Percentiles rank a stretch among this genome's conserved stretches.
These are phyloP conservation scores for Ceratina japonica DNA, from an alignment of 1,140 invertebrate genomes.

Conservation along the genomic window DNA sequence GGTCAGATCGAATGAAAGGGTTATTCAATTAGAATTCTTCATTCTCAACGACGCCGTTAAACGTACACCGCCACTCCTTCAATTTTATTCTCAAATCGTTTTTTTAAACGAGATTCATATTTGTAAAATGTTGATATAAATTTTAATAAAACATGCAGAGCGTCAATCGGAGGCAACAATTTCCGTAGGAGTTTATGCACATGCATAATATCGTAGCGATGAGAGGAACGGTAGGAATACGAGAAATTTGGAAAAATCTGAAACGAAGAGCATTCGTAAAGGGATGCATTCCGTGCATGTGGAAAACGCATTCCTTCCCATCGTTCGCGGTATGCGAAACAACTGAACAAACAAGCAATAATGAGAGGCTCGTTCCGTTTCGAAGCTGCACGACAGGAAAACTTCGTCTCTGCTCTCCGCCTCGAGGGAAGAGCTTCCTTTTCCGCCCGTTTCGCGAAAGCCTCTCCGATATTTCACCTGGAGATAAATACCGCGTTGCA, in stretches of 20 bases:
- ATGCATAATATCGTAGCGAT: too few species aligned
- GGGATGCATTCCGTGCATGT: background rate
- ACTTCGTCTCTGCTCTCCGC: constrained; percentile 10
- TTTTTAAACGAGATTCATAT: too few species aligned
- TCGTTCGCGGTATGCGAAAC: constrained; percentile 52
- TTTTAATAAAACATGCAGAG: too few species aligned
- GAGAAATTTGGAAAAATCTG: constrained; percentile 12
- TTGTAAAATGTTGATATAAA: background rate
- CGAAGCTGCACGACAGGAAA: constrained; percentile 28
- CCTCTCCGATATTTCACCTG: background rate
- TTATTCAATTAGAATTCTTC: constrained; percentile 26
- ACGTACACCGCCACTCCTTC: background rate
- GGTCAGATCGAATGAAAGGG: constrained; percentile 32
- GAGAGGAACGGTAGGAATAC: background rate
- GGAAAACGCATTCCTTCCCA: constrained; percentile 47
- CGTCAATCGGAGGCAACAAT: too few species aligned
- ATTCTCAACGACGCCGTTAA: background rate
- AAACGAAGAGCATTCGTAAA: constrained; percentile 25
- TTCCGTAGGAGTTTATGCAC: too few species aligned
- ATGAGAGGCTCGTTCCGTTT: constrained; percentile 44
- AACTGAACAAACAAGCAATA: constrained; percentile 58
- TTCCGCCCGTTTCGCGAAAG: background rate
- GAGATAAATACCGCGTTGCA: constrained; percentile 36
- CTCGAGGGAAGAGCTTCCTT: constrained; percentile 6
- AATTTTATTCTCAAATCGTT: background rate